Base-by-base conservation (phyloP, 92 coral and sea anemone species). In the Diadumene lineata region DNA sequence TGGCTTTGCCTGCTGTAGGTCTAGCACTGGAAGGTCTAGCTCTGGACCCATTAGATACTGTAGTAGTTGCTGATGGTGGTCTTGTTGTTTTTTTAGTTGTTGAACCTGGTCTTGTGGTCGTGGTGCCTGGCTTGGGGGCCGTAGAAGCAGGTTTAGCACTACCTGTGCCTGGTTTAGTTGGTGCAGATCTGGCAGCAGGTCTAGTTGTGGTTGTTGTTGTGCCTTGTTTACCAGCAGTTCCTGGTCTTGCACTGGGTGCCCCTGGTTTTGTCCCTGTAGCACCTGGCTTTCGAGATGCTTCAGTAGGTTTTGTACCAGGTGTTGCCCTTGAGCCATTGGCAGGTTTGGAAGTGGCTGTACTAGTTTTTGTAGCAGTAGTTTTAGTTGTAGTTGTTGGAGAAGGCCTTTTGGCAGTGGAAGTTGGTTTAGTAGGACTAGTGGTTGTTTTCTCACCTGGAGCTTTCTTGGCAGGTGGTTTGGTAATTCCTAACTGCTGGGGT, bases 1-100 rank as follows among this genome's bases (percentile, higher is more conserved):
- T 7, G 17, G 63, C 0, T 73, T 25, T 68, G 6, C 72, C 60
- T 46, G 64, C 21, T 11, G 60, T 55, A 2, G 82, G 79, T 34
- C 76, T 85, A 17, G 88, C 81, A 43, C 85, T 73, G 55, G 32
- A 73, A 19, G 89, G 70, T 43, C 80, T 56, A 33, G 89, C 53
- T 31, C 43, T 60, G 8, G 74, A 21, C 6, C 67, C 30, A 32
- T 57, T 62, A 13, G 66, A 26, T 50, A 66, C 72, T 32, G 61
- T 75, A 7, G 70, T 27, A 22, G 66, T 22, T 38, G 66, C 9
- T 27, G 70, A 22, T 1, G 77, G 73, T 22, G 80, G 64, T 57
- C 68, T 71, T 62, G 77, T 70, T 17, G 66, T 65, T 66, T 51
- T 70, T 18, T 22, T 44, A 1, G 33, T 29, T 33, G 70, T 33